Percentiles rank a stretch among this genome's conserved stretches.
These are phyloP conservation scores for Celastrina argiolus DNA, from an alignment of 2,888 invertebrate genomes.

Conservation along the genomic window DNA sequence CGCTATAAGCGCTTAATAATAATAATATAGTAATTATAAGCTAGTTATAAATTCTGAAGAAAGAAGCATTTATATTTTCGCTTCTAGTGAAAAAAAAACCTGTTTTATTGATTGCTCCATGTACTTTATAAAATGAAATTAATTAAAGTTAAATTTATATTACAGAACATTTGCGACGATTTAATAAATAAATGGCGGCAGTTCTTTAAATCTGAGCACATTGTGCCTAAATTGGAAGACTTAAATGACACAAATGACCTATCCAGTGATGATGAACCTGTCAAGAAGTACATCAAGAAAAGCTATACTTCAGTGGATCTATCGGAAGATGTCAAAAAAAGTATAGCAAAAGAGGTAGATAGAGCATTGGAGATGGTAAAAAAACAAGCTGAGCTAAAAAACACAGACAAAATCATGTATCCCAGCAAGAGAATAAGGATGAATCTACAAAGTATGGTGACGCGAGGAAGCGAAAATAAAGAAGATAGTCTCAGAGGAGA, in stretches of 20 bases:
- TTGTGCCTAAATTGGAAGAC: constrained; percentile 28
- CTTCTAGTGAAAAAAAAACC: too few relatives aligned
- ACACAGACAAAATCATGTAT: constrained; percentile 21
- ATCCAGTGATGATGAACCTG: constrained; percentile 63
- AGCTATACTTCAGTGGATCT: constrained; percentile 52
- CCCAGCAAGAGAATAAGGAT: constrained; percentile 4
- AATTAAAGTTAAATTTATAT: background rate
- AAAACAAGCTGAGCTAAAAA: constrained; percentile 27
- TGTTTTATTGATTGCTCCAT: too few relatives aligned
- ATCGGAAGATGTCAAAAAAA: constrained; percentile 50
- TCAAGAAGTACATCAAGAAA: constrained; percentile 55
- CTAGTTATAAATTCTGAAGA: too few relatives aligned
- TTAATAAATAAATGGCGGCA: constrained; percentile 49
- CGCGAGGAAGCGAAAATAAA: constrained; percentile 9
- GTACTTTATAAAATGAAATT: too few relatives aligned
- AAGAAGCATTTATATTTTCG: too few relatives aligned
- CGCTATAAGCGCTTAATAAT: too few relatives aligned
- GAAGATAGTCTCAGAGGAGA: constrained; percentile 23
- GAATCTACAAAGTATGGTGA: constrained; percentile 29
- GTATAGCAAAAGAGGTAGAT: constrained; percentile 49
- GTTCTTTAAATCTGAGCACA: constrained; percentile 43
- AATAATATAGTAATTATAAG: background rate
- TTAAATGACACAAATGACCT: constrained; percentile 34
- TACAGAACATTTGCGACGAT: constrained; percentile 51
- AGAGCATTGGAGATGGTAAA: constrained; percentile 41